Evolutionary conservation across 2,888 invertebrate species (phyloP).

Genomic region (Allophyes oxyacanthae): DNA sequence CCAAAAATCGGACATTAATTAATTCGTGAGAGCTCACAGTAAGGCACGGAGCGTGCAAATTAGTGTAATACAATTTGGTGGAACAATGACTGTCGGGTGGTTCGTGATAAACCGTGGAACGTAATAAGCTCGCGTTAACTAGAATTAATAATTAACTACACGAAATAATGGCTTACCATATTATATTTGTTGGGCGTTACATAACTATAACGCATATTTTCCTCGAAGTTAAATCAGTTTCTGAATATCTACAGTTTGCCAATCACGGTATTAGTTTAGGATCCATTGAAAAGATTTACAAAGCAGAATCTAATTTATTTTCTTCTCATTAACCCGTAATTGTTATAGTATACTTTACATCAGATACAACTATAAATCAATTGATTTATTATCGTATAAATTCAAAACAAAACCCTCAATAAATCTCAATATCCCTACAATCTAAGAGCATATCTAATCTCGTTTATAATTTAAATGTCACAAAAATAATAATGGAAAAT

Average conservation of each 20-base stretch:
- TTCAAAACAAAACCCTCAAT: too few species aligned
- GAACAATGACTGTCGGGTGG: slow-evolving; percentile 41
- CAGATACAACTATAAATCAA: too few species aligned
- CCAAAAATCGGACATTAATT: slow-evolving; percentile 53
- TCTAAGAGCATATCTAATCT: too few species aligned
- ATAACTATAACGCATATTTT: slow-evolving; percentile 8
- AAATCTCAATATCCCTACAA: too few species aligned
- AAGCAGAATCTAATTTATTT: too few species aligned
- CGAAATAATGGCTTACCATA: slow-evolving; percentile 30
- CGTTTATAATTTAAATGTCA: too few species aligned
- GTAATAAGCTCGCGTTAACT: slow-evolving; percentile 47
- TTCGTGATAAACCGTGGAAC: slow-evolving; percentile 46
- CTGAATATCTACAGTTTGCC: not conserved
- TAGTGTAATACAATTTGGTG: slow-evolving; percentile 47
- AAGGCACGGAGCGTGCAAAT: slow-evolving; percentile 36
- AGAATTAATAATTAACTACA: slow-evolving; percentile 53
- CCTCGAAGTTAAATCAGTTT: not conserved
- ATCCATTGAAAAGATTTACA: too few species aligned
- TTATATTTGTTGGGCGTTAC: slow-evolving; percentile 20
- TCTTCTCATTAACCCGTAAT: too few species aligned
- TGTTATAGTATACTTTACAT: too few species aligned
- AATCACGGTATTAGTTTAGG: too few species aligned
- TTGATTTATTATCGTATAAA: too few species aligned
- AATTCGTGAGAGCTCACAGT: slow-evolving; percentile 44
- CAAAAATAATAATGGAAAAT: too few species aligned